phyloP scores from a whole-genome alignment of 2,888 invertebrate species.

The Caenorhabditis sulstoni region DNA sequence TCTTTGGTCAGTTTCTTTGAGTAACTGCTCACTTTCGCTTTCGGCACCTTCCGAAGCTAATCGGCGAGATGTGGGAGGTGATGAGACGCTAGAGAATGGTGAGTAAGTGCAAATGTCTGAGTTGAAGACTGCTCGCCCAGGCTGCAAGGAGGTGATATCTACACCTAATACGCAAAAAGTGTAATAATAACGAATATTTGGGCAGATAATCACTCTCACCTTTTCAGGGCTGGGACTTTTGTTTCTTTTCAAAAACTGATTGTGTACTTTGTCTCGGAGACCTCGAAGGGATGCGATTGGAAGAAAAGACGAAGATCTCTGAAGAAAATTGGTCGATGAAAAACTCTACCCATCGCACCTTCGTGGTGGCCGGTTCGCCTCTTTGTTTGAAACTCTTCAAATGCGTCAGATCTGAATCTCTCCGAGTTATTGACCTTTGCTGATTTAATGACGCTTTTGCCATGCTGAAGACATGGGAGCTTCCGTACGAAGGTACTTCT shows the following conservation, averaged over 20 bases:
- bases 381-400: slow-evolving; percentile 12
- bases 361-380: slow-evolving; percentile 4
- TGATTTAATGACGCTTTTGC: slow-evolving; percentile 26
- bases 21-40: slow-evolving; percentile 3
- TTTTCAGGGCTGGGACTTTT: slow-evolving; percentile 56
- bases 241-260: slow-evolving; percentile 47
- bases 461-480: slow-evolving; percentile 33
- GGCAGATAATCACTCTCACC: too few species aligned
- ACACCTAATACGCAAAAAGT: too few species aligned
- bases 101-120: not conserved
- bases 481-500: not conserved
- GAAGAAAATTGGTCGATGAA: not conserved
- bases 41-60: slow-evolving; percentile 18
- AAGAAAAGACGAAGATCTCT: slow-evolving; percentile 51
- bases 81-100: not conserved
- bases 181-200: too few species aligned
- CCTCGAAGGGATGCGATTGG: slow-evolving; percentile 48
- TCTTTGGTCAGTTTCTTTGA: slow-evolving; percentile 1
- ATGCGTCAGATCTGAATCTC: slow-evolving; percentile 58
- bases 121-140: slow-evolving; percentile 2
- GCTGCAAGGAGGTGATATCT: too few species aligned
- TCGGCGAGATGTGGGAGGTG: slow-evolving; percentile 20
- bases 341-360: not conserved
- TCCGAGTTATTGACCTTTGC: slow-evolving; percentile 11
- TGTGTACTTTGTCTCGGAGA: slow-evolving; percentile 39